A percentile compares a stretch with the other conserved stretches of the same genome.
These are phyloP conservation scores for Drosophila ogumai DNA, from an alignment of 1,140 invertebrate species.

Conservation along the genomic window DNA sequence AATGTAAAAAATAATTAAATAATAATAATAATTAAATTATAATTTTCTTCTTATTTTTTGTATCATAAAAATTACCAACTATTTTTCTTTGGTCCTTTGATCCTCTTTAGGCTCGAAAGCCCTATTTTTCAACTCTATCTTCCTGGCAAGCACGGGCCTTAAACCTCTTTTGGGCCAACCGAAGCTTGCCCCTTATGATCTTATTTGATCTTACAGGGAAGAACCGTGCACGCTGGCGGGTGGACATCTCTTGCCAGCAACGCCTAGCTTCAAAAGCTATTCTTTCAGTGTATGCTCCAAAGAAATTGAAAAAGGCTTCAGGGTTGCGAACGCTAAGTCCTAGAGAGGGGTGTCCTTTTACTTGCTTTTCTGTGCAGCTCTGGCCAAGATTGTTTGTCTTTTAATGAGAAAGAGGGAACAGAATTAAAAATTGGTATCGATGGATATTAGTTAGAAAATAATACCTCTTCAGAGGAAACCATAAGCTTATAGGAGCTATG, in stretches of 20 bases:
- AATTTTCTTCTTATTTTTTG: neutral
- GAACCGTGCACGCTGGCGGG: neutral
- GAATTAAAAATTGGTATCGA: accelerated
- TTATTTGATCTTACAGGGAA: neutral
- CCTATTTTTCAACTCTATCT: no score
- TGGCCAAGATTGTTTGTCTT: neutral
- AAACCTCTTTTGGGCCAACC: no score
- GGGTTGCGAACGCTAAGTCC: neutral
- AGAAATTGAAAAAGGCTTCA: neutral
- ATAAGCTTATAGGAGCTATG: neutral
- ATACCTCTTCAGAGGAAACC: neutral
- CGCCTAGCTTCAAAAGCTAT: neutral
- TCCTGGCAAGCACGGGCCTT: no score
- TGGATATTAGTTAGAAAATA: neutral
- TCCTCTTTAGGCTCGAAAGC: no score
- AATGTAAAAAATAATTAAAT: neutral
- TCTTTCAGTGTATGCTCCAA: neutral
- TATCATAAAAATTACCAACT: neutral
- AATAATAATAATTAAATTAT: no score
- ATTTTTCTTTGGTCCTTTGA: neutral
- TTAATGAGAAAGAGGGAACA: neutral
- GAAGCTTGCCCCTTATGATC: neutral
- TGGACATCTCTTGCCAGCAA: neutral
- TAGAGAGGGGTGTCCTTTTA: neutral
- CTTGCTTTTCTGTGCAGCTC: neutral